A percentile compares a stretch with the other conserved stretches of the same genome.
These are phyloP conservation scores for Hylaeus anthracinus DNA, from an alignment of 1,140 invertebrate genomes.

Conservation along the genomic window DNA sequence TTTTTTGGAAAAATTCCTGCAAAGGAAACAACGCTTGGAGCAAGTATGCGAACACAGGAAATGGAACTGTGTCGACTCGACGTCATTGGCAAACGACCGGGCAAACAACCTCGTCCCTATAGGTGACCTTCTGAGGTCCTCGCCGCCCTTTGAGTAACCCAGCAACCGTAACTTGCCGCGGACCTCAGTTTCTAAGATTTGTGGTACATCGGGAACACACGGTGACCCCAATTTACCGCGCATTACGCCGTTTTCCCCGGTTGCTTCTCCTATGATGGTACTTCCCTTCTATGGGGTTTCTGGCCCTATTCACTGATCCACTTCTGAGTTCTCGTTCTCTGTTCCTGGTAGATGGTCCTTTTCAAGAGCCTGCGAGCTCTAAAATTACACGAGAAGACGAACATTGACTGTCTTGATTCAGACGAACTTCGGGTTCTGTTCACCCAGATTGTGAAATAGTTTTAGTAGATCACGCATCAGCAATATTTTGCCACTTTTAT, in stretches of 20 bases:
- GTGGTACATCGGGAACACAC: conserved; percentile 65
- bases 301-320: conserved; percentile 43
- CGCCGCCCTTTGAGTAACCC: conserved; percentile 23
- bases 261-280: conserved; percentile 24
- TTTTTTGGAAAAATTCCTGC: too few relatives aligned
- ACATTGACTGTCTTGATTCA: too few relatives aligned
- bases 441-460: too few relatives aligned
- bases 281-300: conserved; percentile 34
- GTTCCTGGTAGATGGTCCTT: conserved; percentile 17
- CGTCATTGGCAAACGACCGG: conserved; percentile 27
- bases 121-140: conserved; percentile 16
- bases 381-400: too few relatives aligned
- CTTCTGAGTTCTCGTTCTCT: conserved; percentile 30
- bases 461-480: too few relatives aligned
- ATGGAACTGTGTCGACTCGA: conserved; percentile 22
- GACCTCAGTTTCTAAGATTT: conserved; percentile 53
- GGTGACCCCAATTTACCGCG: conserved; percentile 66
- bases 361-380: not conserved
- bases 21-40: too few relatives aligned
- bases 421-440: too few relatives aligned
- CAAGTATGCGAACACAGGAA: too few relatives aligned
- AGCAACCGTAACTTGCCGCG: conserved; percentile 33
- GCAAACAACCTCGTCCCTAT: conserved; percentile 45
- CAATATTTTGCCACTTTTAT: too few relatives aligned
- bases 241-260: conserved; percentile 56